phyloP scores from a whole-genome alignment of 37 sponge, comb jelly and placozoan genomes.

The Spongia lamella region DNA sequence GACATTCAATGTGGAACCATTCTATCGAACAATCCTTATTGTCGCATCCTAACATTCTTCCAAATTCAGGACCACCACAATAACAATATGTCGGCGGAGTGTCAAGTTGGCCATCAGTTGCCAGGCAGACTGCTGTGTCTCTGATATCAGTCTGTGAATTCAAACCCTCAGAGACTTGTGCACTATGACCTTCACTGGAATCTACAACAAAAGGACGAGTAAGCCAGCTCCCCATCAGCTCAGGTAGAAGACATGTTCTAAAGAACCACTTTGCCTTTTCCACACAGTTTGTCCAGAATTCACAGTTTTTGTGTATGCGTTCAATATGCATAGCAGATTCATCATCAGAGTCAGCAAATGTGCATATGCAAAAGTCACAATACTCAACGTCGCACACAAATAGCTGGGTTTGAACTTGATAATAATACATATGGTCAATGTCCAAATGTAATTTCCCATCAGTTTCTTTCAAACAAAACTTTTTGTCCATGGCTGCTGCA shows the following conservation, averaged over 20 bases:
- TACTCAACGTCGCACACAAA: constrained; percentile 31
- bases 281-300: constrained; percentile 19
- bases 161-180: too few relatives aligned
- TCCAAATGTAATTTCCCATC: neutral
- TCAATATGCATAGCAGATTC: constrained; percentile 36
- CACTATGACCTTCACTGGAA: neutral
- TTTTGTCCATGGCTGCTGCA: too few relatives aligned
- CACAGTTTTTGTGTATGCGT: constrained; percentile 21
- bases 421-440: constrained; percentile 23
- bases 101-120: neutral
- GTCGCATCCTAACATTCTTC: constrained; percentile 59
- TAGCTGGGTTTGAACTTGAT: constrained; percentile 49
- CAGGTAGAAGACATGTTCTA: constrained; percentile 29
- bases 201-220: constrained; percentile 6
- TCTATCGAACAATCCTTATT: constrained; percentile 23
- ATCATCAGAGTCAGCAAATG: constrained; percentile 4
- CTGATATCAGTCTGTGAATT: too few relatives aligned
- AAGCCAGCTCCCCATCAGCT: constrained; percentile 50
- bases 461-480: neutral
- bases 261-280: constrained; percentile 11
- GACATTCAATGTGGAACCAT: constrained; percentile 29
- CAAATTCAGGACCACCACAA: constrained; percentile 35
- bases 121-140: too few relatives aligned
- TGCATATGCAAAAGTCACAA: constrained; percentile 58
- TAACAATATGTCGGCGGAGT: constrained; percentile 30